phyloP scores from a whole-genome alignment of 2,888 invertebrate species.

The Netelia virgata region DNA sequence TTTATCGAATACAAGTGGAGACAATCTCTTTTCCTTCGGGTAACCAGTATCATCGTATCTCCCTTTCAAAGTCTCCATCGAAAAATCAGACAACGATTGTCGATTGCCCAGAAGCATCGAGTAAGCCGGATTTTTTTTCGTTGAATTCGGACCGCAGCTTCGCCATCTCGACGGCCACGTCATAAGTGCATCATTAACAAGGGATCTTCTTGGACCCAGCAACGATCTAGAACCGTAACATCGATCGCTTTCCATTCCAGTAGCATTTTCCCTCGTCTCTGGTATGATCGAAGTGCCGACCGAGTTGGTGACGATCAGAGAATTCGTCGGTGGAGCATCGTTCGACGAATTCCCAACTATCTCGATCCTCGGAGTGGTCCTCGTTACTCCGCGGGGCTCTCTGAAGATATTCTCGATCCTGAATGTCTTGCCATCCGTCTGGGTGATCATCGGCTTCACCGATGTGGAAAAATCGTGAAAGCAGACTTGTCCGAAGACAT shows the following conservation, averaged over 20 bases:
- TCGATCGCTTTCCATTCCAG: constrained; percentile 59
- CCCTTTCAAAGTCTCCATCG: constrained; percentile 17
- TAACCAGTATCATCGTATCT: neutral
- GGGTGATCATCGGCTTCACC: constrained; percentile 69
- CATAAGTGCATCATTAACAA: constrained; percentile 41
- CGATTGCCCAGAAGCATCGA: constrained; percentile 10
- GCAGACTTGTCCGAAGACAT: constrained; percentile 49
- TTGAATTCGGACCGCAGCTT: constrained; percentile 52
- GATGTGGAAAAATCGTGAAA: constrained; percentile 64
- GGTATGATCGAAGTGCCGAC: constrained; percentile 76
- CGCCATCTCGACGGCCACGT: constrained; percentile 62
- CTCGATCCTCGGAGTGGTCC: constrained; percentile 63
- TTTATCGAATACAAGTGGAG: neutral
- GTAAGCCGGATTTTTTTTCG: constrained; percentile 28
- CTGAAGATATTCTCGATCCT: constrained; percentile 80
- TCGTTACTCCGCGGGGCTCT: constrained; percentile 70
- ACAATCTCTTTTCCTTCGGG: neutral
- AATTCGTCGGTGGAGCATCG: constrained; percentile 67
- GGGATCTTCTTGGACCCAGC: constrained; percentile 42
- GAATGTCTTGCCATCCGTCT: constrained; percentile 76
- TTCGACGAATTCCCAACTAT: constrained; percentile 54
- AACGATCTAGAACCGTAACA: constrained; percentile 39
- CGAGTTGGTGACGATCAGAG: constrained; percentile 77
- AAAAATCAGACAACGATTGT: neutral
- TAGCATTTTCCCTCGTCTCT: constrained; percentile 70